phyloP scores from a whole-genome alignment of 2,888 invertebrate species.

The Metellina segmentata region DNA sequence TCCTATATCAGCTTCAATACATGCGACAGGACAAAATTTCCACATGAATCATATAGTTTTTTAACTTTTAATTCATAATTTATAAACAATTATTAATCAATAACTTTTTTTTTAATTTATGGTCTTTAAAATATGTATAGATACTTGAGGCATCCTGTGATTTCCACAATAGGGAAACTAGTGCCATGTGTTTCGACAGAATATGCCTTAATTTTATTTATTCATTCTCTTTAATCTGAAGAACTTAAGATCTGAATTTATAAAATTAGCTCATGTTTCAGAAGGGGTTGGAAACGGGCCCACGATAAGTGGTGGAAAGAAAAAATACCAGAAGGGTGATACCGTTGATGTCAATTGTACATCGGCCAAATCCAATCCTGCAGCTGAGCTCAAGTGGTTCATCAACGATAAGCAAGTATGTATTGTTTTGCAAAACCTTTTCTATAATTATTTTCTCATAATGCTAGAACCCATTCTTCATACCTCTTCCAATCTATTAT shows the following conservation, averaged over 20 bases:
- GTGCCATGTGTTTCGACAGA: not conserved
- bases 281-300: conserved; percentile 77
- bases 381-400: conserved; percentile 80
- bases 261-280: conserved; percentile 5
- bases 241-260: not conserved
- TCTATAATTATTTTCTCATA: no score
- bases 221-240: no score
- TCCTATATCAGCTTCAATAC: no score
- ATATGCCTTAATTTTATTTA: not conserved
- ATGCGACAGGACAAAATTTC: no score
- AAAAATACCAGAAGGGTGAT: conserved; percentile 78
- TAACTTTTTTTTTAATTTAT: no score
- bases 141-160: no score
- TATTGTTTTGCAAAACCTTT: not conserved
- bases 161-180: not conserved
- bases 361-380: conserved; percentile 80
- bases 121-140: no score
- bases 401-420: conserved; percentile 77
- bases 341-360: conserved; percentile 79
- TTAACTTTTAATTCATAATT: no score
- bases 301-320: conserved; percentile 75
- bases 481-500: no score
- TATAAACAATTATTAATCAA: no score
- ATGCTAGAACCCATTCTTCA: no score
- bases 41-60: no score